A percentile compares a stretch with the other conserved stretches of the same genome.
Conservation (phyloP, 2,113 vertebrate species). For the Excalfactoria chinensis region DNA sequence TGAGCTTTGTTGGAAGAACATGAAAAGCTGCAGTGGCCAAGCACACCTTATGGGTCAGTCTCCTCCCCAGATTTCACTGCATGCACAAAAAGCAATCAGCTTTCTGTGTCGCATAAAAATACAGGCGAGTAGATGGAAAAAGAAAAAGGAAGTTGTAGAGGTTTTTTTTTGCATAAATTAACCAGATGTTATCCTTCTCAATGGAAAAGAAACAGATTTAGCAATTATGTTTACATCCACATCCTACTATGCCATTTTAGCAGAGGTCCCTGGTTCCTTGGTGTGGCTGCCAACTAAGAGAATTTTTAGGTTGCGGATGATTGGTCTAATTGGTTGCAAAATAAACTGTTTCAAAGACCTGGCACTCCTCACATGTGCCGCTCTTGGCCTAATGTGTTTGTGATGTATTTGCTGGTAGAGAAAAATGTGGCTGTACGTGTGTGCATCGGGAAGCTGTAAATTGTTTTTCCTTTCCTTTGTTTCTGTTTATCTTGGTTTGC, state of each 20-base stretch:
- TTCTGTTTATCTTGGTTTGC: constrained; percentile 69
- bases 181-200: background rate
- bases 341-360: constrained; percentile 61
- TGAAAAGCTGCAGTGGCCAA: background rate
- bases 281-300: constrained; percentile 12
- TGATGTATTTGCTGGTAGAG: constrained; percentile 56
- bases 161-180: background rate
- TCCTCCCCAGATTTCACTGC: background rate
- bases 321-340: constrained; percentile 62
- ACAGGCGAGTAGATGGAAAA: background rate
- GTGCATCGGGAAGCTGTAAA: constrained; percentile 41
- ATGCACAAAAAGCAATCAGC: background rate
- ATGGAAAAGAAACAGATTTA: background rate
- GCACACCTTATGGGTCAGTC: background rate
- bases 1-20: background rate
- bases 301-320: constrained; percentile 34
- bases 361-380: constrained; percentile 38
- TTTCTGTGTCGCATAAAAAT: background rate
- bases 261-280: background rate
- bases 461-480: constrained; percentile 64
- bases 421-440: constrained; percentile 27
- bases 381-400: constrained; percentile 38
- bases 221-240: constrained; percentile 3
- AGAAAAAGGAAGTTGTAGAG: background rate
- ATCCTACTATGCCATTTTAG: background rate